Base-by-base conservation (phyloP, 2,888 invertebrate genomes). In the Apotomis betuletana region DNA sequence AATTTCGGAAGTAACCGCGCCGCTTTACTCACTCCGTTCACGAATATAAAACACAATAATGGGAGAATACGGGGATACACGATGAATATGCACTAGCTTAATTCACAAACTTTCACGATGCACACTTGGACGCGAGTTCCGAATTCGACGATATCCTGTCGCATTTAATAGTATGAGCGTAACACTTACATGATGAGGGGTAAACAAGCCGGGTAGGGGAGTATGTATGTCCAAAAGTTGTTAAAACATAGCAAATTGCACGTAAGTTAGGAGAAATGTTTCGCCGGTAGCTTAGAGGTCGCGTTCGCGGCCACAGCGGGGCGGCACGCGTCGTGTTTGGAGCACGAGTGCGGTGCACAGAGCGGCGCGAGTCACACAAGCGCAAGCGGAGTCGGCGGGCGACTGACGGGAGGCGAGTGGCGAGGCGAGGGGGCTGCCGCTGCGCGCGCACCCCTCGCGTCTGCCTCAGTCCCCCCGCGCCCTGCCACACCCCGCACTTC, bases 241-340 rank as follows among this genome's bases (percentile, higher is more conserved):
- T 72, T 91, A 92, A 88, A 90, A 91, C 90, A 92, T 89, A 90
- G 89, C 87, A 88, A 91, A 88, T 90, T 89, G 89, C 90, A 91
- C 90, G 86, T 88, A 91, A 92, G 90, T 91, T 88, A 87, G 87
- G 87, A 88, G 88, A 88, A 91, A 91, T 87, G 89, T 82, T 88
- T 92, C 88, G 94, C 92, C 94, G 93, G 94, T 94, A 94, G 92
- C 90, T 89, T 87, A 94, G 93, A 94, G 90, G 92, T 94, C 94
- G 94, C 94, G 94, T 94, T 94, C 91, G 94, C 94, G 94, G 93
- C 94, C 94, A 94, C 93, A 91, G 94, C 82, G 87, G 89, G 90
- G 90, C 88, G 91, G 91, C 92, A 87, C 92, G 92, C 91, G 93
- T 93, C 93, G 93, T 91, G 92, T 81, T 92, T 91, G 89, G 91